Conservation (phyloP, 2,888 invertebrate species). For the Tetragnatha montana region DNA sequence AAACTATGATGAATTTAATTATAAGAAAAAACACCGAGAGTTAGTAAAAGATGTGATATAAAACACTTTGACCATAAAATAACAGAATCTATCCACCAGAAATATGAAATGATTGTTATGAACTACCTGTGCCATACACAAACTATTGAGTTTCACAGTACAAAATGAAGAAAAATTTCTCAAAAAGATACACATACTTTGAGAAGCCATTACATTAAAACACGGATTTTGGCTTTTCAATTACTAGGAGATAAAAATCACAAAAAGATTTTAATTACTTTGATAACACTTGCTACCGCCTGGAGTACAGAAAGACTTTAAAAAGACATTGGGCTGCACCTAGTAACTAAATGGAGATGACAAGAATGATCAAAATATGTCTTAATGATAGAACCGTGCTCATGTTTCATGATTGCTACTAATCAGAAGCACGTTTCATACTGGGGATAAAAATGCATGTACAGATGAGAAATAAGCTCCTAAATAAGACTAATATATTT, state of each 20-base stretch:
- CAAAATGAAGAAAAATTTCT: neutral
- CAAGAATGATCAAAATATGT: neutral
- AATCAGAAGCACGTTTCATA: neutral
- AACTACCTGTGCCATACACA: neutral
- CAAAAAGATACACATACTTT: neutral
- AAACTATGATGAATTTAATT: neutral
- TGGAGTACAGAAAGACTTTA: slow-evolving; percentile 13
- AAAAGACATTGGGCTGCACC: neutral
- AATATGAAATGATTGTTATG: neutral
- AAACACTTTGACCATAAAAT: neutral
- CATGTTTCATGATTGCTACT: neutral
- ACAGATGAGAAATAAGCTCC: slow-evolving; percentile 47
- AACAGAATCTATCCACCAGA: neutral
- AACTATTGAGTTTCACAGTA: neutral
- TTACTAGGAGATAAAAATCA: slow-evolving; percentile 9
- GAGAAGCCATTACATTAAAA: neutral
- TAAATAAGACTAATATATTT: slow-evolving; percentile 58
- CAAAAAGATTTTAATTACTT: slow-evolving; percentile 24
- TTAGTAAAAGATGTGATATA: neutral
- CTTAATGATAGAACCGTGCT: neutral
- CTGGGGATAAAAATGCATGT: slow-evolving; percentile 2
- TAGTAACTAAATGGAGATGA: neutral
- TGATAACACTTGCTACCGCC: slow-evolving; percentile 39
- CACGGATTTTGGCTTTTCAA: slow-evolving; percentile 14
- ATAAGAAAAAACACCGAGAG: neutral